Percentiles rank a stretch among this genome's conserved stretches.
phyloP scores from a whole-genome alignment of 2,888 invertebrate species.

The Anticlea derivata region DNA sequence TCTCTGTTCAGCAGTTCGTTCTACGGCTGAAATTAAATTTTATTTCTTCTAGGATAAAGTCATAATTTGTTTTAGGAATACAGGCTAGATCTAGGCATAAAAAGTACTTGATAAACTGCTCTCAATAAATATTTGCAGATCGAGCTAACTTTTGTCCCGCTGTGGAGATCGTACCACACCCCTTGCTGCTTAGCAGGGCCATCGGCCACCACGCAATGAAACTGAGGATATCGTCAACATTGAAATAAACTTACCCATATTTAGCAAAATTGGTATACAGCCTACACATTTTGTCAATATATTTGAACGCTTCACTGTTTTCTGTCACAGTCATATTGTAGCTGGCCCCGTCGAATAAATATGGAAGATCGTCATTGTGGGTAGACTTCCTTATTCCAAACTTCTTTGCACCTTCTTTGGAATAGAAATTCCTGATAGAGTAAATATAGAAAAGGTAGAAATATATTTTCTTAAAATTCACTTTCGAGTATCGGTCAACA shows the following conservation, averaged over 20 bases:
- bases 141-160: too few species aligned
- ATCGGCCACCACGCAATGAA: too few species aligned
- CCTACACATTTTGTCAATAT: slow-evolving; percentile 50
- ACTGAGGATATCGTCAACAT: too few species aligned
- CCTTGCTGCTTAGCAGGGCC: too few species aligned
- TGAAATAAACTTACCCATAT: slow-evolving; percentile 12
- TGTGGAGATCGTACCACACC: too few species aligned
- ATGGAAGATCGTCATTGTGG: slow-evolving; percentile 25
- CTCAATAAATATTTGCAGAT: too few species aligned
- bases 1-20: too few species aligned
- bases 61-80: too few species aligned
- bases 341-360: slow-evolving; percentile 17
- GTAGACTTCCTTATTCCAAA: slow-evolving; percentile 22
- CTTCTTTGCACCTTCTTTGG: slow-evolving; percentile 6
- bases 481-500: slow-evolving; percentile 11
- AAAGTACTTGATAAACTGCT: too few species aligned
- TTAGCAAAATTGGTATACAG: slow-evolving; percentile 47
- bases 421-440: slow-evolving; percentile 23
- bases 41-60: too few species aligned
- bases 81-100: too few species aligned
- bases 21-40: too few species aligned
- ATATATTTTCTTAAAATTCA: slow-evolving; percentile 6
- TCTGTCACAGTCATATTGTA: slow-evolving; percentile 34
- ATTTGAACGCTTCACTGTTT: slow-evolving; percentile 42
- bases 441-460: slow-evolving; percentile 23